Evolutionary conservation across 1,140 invertebrate genomes (phyloP).

Genomic region (Eupeodes corollae): DNA sequence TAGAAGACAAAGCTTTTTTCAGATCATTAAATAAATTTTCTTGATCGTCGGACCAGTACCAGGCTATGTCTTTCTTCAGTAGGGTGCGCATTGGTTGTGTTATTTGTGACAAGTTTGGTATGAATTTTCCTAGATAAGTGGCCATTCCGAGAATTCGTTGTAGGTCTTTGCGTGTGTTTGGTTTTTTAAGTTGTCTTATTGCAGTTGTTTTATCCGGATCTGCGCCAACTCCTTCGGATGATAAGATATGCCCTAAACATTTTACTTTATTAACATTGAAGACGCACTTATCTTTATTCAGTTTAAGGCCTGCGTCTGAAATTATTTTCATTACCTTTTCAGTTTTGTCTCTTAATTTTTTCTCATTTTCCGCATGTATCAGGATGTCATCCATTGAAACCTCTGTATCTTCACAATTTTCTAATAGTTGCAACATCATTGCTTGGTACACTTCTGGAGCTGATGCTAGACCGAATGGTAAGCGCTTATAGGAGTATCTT

Average conservation of each 20-base stretch:
- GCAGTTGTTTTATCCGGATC: slow-evolving; percentile 26
- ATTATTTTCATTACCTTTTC: slow-evolving; percentile 14
- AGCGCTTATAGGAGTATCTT: slow-evolving; percentile 19
- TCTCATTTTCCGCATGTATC: slow-evolving; percentile 9
- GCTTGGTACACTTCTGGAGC: slow-evolving; percentile 19
- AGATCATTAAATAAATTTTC: slow-evolving; percentile 24
- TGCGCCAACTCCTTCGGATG: slow-evolving; percentile 24
- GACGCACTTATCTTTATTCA: slow-evolving; percentile 21
- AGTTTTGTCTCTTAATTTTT: background rate
- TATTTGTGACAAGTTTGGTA: slow-evolving; percentile 31
- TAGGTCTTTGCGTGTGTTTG: slow-evolving; percentile 32
- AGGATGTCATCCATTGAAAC: slow-evolving; percentile 26
- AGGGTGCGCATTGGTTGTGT: slow-evolving; percentile 32
- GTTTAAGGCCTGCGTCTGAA: slow-evolving; percentile 15
- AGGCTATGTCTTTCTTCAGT: slow-evolving; percentile 32
- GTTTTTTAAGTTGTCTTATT: slow-evolving; percentile 23
- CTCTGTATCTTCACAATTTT: slow-evolving; percentile 10
- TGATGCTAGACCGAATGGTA: slow-evolving; percentile 24
- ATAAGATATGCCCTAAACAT: slow-evolving; percentile 29
- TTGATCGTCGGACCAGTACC: slow-evolving; percentile 25
- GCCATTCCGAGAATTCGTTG: slow-evolving; percentile 35
- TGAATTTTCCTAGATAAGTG: slow-evolving; percentile 34
- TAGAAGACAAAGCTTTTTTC: slow-evolving; percentile 20
- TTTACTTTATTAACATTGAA: slow-evolving; percentile 14
- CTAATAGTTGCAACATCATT: slow-evolving; percentile 12